Percentiles rank a stretch among this genome's conserved stretches.
Conservation (phyloP, 1,140 invertebrate genomes). For the Drosophila orena region DNA sequence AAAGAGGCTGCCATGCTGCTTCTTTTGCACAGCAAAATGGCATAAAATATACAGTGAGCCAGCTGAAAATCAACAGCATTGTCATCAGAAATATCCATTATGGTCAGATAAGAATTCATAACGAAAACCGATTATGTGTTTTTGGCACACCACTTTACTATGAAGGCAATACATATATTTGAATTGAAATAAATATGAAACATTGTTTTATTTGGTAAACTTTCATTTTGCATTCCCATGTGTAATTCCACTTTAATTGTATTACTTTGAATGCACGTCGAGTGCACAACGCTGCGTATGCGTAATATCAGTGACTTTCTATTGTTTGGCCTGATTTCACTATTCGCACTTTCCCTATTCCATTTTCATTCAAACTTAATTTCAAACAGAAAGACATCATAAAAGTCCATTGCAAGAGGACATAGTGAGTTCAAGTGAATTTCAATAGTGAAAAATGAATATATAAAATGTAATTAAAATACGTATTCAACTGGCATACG, state of each 20-base stretch:
- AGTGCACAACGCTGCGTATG: conserved; percentile 47
- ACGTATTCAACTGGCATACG: conserved; percentile 27
- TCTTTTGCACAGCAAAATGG: background rate
- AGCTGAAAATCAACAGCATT: background rate
- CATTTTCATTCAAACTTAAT: conserved; percentile 57
- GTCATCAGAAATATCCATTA: background rate
- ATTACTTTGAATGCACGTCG: background rate
- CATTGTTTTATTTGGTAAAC: background rate
- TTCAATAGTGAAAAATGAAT: conserved; percentile 34
- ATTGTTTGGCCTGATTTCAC: conserved; percentile 28
- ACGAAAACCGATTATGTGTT: background rate
- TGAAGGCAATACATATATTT: no score
- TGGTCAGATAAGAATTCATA: background rate
- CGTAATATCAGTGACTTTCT: conserved; percentile 29
- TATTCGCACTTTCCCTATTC: conserved; percentile 27
- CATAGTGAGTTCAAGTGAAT: conserved; percentile 51
- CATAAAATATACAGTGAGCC: background rate
- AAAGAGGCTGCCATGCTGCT: background rate
- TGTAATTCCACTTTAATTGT: conserved; percentile 14
- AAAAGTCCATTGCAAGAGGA: conserved; percentile 23
- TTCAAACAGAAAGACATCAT: conserved; percentile 50
- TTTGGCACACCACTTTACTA: no score
- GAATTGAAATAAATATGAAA: background rate
- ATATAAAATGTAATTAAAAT: conserved; percentile 5
- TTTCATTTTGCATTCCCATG: background rate